These are phyloP conservation scores for Cyclargus thomasi DNA, from an alignment of 1,140 invertebrate genomes.

Conservation along the genomic window DNA sequence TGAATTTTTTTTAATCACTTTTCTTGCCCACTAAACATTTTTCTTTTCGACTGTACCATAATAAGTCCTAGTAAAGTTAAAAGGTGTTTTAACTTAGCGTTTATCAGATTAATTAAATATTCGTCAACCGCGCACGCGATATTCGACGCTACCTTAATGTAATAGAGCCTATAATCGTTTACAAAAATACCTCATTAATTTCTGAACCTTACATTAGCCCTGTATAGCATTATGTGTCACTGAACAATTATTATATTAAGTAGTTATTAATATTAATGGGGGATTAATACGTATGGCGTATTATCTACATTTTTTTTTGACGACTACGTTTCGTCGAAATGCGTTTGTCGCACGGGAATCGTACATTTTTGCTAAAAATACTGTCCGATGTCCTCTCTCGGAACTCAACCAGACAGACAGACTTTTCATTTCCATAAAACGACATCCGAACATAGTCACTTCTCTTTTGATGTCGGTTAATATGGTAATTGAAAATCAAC, in stretches of 20 bases:
- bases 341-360: too few relatives aligned
- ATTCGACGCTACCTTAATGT: conserved; percentile 28
- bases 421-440: too few relatives aligned
- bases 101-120: conserved; percentile 46
- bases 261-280: conserved; percentile 8
- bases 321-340: too few relatives aligned
- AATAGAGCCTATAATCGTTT: conserved; percentile 29
- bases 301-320: too few relatives aligned
- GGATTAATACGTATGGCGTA: conserved; percentile 4
- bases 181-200: not conserved
- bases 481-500: too few relatives aligned
- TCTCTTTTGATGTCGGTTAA: too few relatives aligned
- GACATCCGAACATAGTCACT: too few relatives aligned
- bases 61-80: conserved; percentile 29
- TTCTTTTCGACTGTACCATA: conserved; percentile 16
- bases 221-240: not conserved
- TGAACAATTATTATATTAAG: conserved; percentile 11
- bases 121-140: conserved; percentile 27
- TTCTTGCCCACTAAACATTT: too few relatives aligned
- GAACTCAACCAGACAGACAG: too few relatives aligned
- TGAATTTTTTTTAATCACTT: too few relatives aligned
- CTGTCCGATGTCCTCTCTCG: too few relatives aligned
- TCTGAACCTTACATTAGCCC: not conserved
- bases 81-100: conserved; percentile 36
- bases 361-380: too few relatives aligned